Percentiles rank a stretch among this genome's conserved stretches.
Conservation (phyloP, 2,797 vertebrate species). For the Margarornis squamiger region DNA sequence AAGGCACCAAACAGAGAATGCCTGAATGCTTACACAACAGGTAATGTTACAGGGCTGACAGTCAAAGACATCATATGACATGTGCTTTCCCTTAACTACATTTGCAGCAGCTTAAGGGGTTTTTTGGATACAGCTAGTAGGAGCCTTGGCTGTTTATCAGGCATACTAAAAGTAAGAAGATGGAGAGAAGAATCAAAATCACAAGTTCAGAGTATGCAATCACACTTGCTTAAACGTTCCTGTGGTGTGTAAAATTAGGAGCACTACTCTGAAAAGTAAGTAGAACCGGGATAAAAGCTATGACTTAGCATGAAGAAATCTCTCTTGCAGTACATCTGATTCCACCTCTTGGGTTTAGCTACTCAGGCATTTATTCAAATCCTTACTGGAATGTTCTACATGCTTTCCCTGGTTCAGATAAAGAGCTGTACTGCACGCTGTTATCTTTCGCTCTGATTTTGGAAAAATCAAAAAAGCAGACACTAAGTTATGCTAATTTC, state of each 20-base stretch:
- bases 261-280: background rate
- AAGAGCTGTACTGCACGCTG: background rate
- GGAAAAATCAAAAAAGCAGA: background rate
- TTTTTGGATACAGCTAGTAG: background rate
- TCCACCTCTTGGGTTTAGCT: background rate
- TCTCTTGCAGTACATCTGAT: background rate
- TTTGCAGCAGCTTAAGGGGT: background rate
- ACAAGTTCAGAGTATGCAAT: background rate
- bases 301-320: background rate
- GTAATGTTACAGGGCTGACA: background rate
- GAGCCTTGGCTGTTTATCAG: background rate
- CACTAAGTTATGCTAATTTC: background rate
- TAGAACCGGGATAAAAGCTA: background rate
- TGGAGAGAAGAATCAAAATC: background rate
- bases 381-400: background rate
- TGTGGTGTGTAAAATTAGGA: background rate
- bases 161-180: background rate
- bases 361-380: background rate
- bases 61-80: background rate
- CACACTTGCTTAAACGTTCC: background rate
- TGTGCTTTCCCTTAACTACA: background rate
- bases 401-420: background rate
- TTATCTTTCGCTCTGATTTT: background rate
- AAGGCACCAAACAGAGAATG: background rate
- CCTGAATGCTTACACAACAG: background rate